These are phyloP conservation scores for Pogonophryne albipinna DNA, from an alignment of 2,797 vertebrate genomes.

Conservation along the genomic window DNA sequence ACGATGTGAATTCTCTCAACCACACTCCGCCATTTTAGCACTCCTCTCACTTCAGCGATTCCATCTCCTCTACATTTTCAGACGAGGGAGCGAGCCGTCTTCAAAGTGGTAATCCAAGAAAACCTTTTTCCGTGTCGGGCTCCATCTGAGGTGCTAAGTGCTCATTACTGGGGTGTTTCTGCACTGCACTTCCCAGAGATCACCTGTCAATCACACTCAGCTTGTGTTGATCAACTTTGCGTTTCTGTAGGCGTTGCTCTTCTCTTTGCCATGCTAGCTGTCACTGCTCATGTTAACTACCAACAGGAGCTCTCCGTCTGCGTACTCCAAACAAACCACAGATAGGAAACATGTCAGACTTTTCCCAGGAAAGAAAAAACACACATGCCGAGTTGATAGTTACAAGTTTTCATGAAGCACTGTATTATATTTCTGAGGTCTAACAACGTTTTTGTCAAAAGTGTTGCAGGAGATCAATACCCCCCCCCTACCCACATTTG, in stretches of 20 bases:
- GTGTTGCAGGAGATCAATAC: background rate
- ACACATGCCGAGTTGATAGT: constrained; percentile 5
- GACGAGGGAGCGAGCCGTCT: constrained; percentile 16
- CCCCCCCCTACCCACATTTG: no score
- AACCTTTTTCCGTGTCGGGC: background rate
- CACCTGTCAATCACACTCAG: constrained; percentile 50
- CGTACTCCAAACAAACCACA: constrained; percentile 30
- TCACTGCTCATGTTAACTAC: constrained; percentile 44
- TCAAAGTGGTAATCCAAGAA: constrained; percentile 54
- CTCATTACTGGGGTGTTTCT: constrained; percentile 54
- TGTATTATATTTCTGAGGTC: constrained; percentile 10
- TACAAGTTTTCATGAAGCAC: constrained; percentile 13
- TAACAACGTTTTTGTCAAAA: constrained; percentile 27
- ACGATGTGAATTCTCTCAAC: constrained; percentile 42
- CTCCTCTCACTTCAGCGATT: constrained; percentile 48
- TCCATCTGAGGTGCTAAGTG: constrained; percentile 35
- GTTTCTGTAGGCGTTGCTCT: constrained; percentile 37
- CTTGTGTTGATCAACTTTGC: constrained; percentile 48
- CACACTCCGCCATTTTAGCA: constrained; percentile 33
- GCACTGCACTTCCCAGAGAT: constrained; percentile 38
- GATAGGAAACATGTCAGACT: constrained; percentile 4
- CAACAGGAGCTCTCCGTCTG: constrained; percentile 1
- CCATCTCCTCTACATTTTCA: constrained; percentile 46
- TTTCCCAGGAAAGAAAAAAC: constrained; percentile 4
- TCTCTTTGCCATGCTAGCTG: constrained; percentile 28